Percentiles rank a stretch among this genome's conserved stretches.
Conservation (phyloP, 1,140 invertebrate genomes). For the Babylonia areolata region DNA sequence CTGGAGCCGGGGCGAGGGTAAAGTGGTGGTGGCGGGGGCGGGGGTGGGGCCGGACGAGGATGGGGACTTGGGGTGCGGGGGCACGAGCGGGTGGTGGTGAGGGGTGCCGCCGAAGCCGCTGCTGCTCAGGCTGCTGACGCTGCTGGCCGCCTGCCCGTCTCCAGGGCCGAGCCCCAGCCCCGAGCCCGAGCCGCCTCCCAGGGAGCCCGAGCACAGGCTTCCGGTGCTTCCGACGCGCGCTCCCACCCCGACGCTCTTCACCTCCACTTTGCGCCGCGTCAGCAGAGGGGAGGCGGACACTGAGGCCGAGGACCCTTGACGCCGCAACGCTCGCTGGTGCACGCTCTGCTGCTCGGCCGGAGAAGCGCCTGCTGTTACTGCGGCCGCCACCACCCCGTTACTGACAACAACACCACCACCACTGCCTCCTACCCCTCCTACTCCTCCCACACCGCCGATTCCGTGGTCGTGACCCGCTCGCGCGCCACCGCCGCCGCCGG, state of each 20-base stretch:
- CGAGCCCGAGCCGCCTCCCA: neutral
- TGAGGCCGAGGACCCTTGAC: slow-evolving; percentile 25
- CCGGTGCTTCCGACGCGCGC: neutral
- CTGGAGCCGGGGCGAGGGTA: slow-evolving; percentile 62
- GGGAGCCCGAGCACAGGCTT: neutral
- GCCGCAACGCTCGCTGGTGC: slow-evolving; percentile 26
- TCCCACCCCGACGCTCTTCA: neutral
- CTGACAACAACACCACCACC: slow-evolving; percentile 60
- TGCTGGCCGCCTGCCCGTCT: neutral
- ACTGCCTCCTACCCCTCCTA: slow-evolving; percentile 46
- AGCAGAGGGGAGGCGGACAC: slow-evolving; percentile 25
- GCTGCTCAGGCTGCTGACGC: slow-evolving; percentile 74
- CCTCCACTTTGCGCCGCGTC: slow-evolving; percentile 11
- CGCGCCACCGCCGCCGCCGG: neutral
- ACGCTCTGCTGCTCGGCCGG: slow-evolving; percentile 47
- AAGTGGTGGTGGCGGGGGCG: neutral
- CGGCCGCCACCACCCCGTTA: neutral
- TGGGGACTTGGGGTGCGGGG: slow-evolving; percentile 26
- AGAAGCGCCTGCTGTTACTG: neutral
- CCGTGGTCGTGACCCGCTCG: neutral
- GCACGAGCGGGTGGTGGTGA: slow-evolving; percentile 79
- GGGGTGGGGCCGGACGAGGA: too few relatives aligned
- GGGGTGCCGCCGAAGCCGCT: slow-evolving; percentile 83
- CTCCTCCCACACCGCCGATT: neutral
- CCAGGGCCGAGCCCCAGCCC: neutral